Percentiles rank a stretch among this genome's conserved stretches.
These are phyloP conservation scores for Gerosis bhagava DNA, from an alignment of 2,888 invertebrate species.

Conservation along the genomic window DNA sequence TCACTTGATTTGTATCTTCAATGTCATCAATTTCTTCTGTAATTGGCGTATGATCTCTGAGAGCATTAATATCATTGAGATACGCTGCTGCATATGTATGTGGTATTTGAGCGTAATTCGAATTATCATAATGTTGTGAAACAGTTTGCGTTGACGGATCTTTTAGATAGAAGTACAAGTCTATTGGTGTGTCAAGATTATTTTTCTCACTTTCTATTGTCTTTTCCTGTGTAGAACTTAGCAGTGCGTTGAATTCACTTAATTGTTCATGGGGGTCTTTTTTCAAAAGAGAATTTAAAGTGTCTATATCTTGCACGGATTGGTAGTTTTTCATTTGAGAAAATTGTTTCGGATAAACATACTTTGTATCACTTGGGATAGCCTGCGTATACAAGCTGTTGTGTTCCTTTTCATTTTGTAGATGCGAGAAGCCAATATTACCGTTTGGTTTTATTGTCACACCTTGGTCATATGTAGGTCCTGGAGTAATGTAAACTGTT, in stretches of 20 bases:
- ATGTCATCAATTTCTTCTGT: slow-evolving; percentile 69
- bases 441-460: slow-evolving; percentile 70
- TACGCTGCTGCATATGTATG: slow-evolving; percentile 50
- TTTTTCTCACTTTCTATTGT: slow-evolving; percentile 40
- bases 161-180: slow-evolving; percentile 64
- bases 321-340: slow-evolving; percentile 57
- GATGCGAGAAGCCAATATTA: slow-evolving; percentile 49
- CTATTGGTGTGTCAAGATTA: slow-evolving; percentile 53
- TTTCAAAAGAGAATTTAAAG: slow-evolving; percentile 68
- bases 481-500: slow-evolving; percentile 52
- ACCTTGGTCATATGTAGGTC: slow-evolving; percentile 58
- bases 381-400: slow-evolving; percentile 52
- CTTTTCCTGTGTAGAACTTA: slow-evolving; percentile 44
- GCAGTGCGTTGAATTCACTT: slow-evolving; percentile 70
- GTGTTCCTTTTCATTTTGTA: slow-evolving; percentile 33
- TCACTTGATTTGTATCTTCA: slow-evolving; percentile 53
- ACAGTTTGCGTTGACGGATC: slow-evolving; percentile 41
- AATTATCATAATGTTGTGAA: slow-evolving; percentile 44
- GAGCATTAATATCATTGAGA: slow-evolving; percentile 33
- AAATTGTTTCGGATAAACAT: slow-evolving; percentile 59
- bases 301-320: slow-evolving; percentile 61
- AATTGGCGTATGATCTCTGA: slow-evolving; percentile 67
- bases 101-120: slow-evolving; percentile 44
- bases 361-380: slow-evolving; percentile 52
- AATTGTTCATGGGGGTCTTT: slow-evolving; percentile 75